Percentiles rank a stretch among this genome's conserved stretches.
phyloP scores from a whole-genome alignment of 2,888 invertebrate genomes.

The Subacronicta megacephala region DNA sequence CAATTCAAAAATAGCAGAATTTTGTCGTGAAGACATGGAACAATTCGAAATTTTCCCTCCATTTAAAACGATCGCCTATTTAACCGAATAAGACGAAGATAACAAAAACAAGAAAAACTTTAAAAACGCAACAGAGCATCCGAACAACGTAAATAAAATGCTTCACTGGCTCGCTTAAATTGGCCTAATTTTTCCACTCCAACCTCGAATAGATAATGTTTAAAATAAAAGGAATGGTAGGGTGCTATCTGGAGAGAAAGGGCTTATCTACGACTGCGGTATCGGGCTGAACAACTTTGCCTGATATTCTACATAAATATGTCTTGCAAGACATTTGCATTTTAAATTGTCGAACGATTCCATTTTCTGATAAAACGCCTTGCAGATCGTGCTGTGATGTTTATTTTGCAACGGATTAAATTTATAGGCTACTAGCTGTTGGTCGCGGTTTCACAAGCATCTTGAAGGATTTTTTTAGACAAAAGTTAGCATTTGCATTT shows the following conservation, averaged over 20 bases:
- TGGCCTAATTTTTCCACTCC: conserved; percentile 57
- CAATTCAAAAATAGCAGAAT: too few relatives aligned
- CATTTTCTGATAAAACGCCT: conserved; percentile 55
- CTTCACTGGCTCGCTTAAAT: conserved; percentile 39
- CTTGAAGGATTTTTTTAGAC: too few relatives aligned
- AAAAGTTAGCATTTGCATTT: too few relatives aligned
- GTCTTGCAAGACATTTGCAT: conserved; percentile 48
- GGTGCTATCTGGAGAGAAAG: conserved; percentile 54
- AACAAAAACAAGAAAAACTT: conserved; percentile 20
- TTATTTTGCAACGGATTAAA: conserved; percentile 39
- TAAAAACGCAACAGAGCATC: conserved; percentile 33
- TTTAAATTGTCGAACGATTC: conserved; percentile 53
- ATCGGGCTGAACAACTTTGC: conserved; percentile 60
- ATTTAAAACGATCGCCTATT: conserved; percentile 43
- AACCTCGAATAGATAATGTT: conserved; percentile 71
- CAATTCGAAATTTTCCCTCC: conserved; percentile 11
- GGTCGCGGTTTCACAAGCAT: too few relatives aligned
- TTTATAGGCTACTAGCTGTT: conserved; percentile 12
- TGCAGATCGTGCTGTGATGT: conserved; percentile 35
- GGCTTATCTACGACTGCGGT: conserved; percentile 78
- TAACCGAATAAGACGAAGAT: conserved; percentile 36
- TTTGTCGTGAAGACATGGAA: too few relatives aligned
- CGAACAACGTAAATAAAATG: conserved; percentile 51
- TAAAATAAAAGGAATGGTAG: conserved; percentile 67
- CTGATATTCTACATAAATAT: conserved; percentile 66